A percentile compares a stretch with the other conserved stretches of the same genome.
phyloP scores from a whole-genome alignment of 1,140 invertebrate species.

The Marisa cornuarietis region DNA sequence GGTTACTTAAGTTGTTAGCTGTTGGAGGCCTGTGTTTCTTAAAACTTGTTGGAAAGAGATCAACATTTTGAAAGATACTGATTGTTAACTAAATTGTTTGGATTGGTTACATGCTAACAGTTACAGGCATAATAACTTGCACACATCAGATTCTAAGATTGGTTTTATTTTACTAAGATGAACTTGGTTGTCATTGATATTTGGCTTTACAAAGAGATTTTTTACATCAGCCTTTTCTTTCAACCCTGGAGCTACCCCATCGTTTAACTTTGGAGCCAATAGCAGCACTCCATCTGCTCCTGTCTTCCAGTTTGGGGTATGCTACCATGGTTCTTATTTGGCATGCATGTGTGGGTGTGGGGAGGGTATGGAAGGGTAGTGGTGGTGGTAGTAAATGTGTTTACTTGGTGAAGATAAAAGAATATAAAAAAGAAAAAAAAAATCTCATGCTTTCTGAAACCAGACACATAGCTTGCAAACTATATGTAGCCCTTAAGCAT shows the following conservation, averaged over 20 bases:
- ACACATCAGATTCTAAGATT: not conserved
- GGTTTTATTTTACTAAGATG: not conserved
- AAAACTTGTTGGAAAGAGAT: not conserved
- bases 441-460: too few relatives aligned
- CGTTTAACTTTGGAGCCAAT: conserved; percentile 18
- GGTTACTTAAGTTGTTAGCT: too few relatives aligned
- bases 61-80: not conserved
- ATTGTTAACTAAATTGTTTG: not conserved
- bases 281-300: conserved; percentile 14
- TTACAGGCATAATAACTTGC: not conserved
- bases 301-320: conserved; percentile 13
- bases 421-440: too few relatives aligned
- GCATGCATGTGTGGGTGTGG: not conserved
- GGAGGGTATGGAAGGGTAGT: not conserved
- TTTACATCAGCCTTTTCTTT: conserved; percentile 9
- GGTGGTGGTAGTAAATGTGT: not conserved
- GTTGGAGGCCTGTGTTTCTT: too few relatives aligned
- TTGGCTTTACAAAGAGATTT: not conserved
- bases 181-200: not conserved
- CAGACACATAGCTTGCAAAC: too few relatives aligned
- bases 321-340: not conserved
- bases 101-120: not conserved
- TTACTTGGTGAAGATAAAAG: too few relatives aligned
- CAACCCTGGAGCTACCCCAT: not conserved
- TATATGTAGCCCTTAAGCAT: too few relatives aligned